Evolutionary conservation across 92 coral and sea anemone genomes (phyloP).

Genomic region (Phenganax stokvisi): DNA sequence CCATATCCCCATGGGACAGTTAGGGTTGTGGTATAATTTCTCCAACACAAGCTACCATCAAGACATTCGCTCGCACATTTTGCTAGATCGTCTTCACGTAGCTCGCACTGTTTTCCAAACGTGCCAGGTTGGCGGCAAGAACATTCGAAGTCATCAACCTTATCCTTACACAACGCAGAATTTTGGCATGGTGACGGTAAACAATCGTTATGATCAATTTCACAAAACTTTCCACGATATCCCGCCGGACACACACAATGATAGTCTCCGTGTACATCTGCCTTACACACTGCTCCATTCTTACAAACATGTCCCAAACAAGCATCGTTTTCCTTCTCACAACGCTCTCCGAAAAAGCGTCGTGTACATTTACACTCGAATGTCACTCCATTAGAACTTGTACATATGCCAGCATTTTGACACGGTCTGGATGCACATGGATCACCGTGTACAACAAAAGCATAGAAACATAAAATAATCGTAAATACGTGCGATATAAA

Average conservation of each 20-base stretch:
- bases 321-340: slow-evolving; percentile 59
- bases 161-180: slow-evolving; percentile 80
- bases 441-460: slow-evolving; percentile 31
- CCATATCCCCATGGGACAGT: slow-evolving; percentile 82
- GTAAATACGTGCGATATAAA: neutral
- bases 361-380: slow-evolving; percentile 67
- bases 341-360: slow-evolving; percentile 67
- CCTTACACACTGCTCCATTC: slow-evolving; percentile 62
- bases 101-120: slow-evolving; percentile 84
- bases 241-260: slow-evolving; percentile 78
- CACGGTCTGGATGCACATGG: slow-evolving; percentile 90
- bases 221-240: slow-evolving; percentile 71
- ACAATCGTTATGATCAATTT: slow-evolving; percentile 78
- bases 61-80: slow-evolving; percentile 62
- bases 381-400: slow-evolving; percentile 54
- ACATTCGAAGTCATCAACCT: slow-evolving; percentile 79
- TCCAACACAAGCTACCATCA: slow-evolving; percentile 81
- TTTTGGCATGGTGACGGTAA: slow-evolving; percentile 85
- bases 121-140: slow-evolving; percentile 58
- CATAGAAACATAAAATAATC: neutral
- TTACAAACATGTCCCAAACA: slow-evolving; percentile 66
- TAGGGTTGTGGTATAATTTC: slow-evolving; percentile 53
- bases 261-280: slow-evolving; percentile 52
- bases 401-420: slow-evolving; percentile 70
- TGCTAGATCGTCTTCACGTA: slow-evolving; percentile 56